Percentiles rank a stretch among this genome's conserved stretches.
These are phyloP conservation scores for Coreoperca whiteheadi DNA, from an alignment of 2,113 vertebrate species.

Conservation along the genomic window DNA sequence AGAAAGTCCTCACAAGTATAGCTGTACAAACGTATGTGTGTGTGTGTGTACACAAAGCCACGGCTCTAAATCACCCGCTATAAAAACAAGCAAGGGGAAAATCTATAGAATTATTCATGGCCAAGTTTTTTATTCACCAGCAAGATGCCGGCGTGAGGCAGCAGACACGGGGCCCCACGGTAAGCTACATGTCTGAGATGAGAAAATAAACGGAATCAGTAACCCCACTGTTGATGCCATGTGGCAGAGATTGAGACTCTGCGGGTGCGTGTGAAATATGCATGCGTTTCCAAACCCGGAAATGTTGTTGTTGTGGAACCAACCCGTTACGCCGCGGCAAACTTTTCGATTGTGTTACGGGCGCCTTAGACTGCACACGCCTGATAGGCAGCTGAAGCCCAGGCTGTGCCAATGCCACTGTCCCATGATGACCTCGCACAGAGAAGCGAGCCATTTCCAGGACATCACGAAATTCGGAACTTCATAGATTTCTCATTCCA, in stretches of 20 bases:
- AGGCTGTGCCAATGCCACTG: background rate
- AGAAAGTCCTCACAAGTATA: no score
- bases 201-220: conserved; percentile 69
- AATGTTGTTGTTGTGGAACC: conserved; percentile 52
- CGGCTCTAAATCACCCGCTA: conserved; percentile 5
- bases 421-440: conserved; percentile 3
- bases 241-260: conserved; percentile 68
- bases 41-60: conserved; percentile 19
- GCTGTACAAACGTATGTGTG: no score
- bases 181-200: conserved; percentile 56
- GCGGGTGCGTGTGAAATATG: conserved; percentile 73
- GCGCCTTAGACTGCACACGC: conserved; percentile 27
- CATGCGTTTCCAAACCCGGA: conserved; percentile 67
- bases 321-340: conserved; percentile 30
- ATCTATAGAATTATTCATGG: conserved; percentile 59
- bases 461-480: background rate
- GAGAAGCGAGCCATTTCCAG: background rate
- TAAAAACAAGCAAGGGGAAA: conserved; percentile 38
- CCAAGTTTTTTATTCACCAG: conserved; percentile 13
- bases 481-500: background rate
- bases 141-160: conserved; percentile 28
- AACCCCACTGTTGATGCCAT: conserved; percentile 46
- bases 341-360: conserved; percentile 45
- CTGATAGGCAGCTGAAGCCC: conserved; percentile 17
- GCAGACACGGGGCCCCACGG: conserved; percentile 13